Base-by-base conservation (phyloP, 2,797 vertebrate genomes). In the Champsocephalus gunnari region DNA sequence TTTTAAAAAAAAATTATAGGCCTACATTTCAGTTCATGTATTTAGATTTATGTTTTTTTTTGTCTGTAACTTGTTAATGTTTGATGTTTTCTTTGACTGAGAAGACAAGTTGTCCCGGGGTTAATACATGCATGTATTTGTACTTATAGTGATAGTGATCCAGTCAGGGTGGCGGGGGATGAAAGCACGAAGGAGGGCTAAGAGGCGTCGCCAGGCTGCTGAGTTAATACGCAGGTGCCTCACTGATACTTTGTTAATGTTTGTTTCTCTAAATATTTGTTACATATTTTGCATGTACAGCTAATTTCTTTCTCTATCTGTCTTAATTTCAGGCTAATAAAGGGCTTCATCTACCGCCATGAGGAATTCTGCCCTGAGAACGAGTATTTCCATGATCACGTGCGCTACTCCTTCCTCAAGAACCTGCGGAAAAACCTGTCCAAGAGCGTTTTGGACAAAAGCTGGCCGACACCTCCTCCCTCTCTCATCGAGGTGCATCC, bases 121-220 rank as follows among this genome's bases (percentile, higher is more conserved):
- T 61, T 81, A 2, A 85, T 69, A 11, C 13, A 1, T 74, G 64
- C 55, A 58, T 82, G 16, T 70, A 5, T 87, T n/a, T 87, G 66
- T 80, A 16, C 77, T 44, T 83, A 11, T 61, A 99, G 98, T 96
- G 34, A 94, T 98, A 69, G 84, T 93, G 19, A 97, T 99, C 93
- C 98, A 99, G 94, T 97, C 98, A 0, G 99, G 94, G 91, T 99
- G 98, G 98, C 94, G 98, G 75, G 98, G 98, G 50, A 97, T 96
- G 14, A 88, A 98, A 92, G 98, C 95, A 21, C 95, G 98, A 75
- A 94, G 96, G 88, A 96, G 94, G 92, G 98, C 98, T 17, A 95
- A 93, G 77, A 95, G 93, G 74, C 96, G 95, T 80, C 96, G 96
- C 77, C 92, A 96, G 92, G 98, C 98, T 0, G 97, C 95, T 9